Percentiles rank a stretch among this genome's conserved stretches.
These are phyloP conservation scores for Chaenodraco wilsoni DNA, from an alignment of 2,797 vertebrate genomes.

Conservation along the genomic window DNA sequence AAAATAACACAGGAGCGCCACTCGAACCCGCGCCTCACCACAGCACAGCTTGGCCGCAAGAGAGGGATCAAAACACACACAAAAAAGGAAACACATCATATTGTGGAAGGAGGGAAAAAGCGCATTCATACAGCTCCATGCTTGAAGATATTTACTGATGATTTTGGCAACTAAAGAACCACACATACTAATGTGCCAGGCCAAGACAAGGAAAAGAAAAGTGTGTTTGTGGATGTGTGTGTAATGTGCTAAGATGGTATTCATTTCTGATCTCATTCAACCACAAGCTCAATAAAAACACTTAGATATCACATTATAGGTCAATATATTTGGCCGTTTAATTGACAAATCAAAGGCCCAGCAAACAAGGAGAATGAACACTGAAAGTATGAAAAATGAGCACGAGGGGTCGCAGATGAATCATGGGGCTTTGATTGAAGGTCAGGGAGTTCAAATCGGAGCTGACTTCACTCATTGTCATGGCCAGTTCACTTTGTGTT, in stretches of 20 bases:
- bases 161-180: constrained; percentile 82
- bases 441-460: constrained; percentile 63
- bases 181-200: constrained; percentile 65
- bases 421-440: constrained; percentile 51
- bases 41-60: constrained; percentile 81
- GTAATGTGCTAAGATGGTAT: constrained; percentile 54
- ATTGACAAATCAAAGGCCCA: constrained; percentile 44
- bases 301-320: constrained; percentile 69
- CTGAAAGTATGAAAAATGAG: constrained; percentile 61
- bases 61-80: constrained; percentile 90
- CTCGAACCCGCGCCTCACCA: constrained; percentile 84
- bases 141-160: constrained; percentile 85
- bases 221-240: constrained; percentile 59
- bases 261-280: constrained; percentile 71
- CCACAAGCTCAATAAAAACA: constrained; percentile 60
- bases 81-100: constrained; percentile 89
- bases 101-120: constrained; percentile 80
- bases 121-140: constrained; percentile 79
- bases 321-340: constrained; percentile 67
- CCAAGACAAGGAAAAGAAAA: constrained; percentile 69
- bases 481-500: constrained; percentile 67
- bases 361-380: constrained; percentile 51
- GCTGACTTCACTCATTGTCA: constrained; percentile 65
- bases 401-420: constrained; percentile 55
- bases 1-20: constrained; percentile 91